Conservation (phyloP, 2,797 vertebrate species). For the Lutjanus campechanus region DNA sequence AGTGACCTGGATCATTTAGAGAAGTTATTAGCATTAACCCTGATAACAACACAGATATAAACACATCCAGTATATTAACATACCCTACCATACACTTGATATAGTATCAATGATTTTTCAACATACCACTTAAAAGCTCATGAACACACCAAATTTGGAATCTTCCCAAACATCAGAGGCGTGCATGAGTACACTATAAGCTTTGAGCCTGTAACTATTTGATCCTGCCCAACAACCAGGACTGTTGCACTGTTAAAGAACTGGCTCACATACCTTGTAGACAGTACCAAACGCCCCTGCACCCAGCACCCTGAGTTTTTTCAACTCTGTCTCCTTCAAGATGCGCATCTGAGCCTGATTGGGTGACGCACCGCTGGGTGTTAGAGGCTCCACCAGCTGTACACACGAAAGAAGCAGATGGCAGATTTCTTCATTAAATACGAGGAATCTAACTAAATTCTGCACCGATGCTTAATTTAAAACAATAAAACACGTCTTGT, state of each 20-base stretch:
- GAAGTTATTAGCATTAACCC: too few species aligned
- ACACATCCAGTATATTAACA: too few species aligned
- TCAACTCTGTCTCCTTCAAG: constrained; percentile 97
- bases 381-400: constrained; percentile 96
- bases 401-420: not conserved
- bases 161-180: too few species aligned
- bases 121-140: too few species aligned
- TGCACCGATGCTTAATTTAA: not conserved
- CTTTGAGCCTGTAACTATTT: too few species aligned
- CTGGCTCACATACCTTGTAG: constrained; percentile 89
- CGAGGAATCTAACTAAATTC: not conserved
- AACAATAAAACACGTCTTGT: not conserved
- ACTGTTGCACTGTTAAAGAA: not conserved
- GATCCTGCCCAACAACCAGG: not conserved
- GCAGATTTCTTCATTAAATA: constrained; percentile 22
- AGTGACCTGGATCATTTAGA: too few species aligned
- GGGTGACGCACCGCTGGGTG: constrained; percentile 94
- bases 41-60: too few species aligned
- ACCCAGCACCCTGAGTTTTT: constrained; percentile 94
- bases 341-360: constrained; percentile 99
- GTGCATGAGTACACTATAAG: too few species aligned
- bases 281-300: constrained; percentile 97
- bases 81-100: too few species aligned
- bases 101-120: too few species aligned
- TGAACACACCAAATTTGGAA: too few species aligned